Conservation (phyloP, 2,113 vertebrate species). For the Leptobrachium leishanense region DNA sequence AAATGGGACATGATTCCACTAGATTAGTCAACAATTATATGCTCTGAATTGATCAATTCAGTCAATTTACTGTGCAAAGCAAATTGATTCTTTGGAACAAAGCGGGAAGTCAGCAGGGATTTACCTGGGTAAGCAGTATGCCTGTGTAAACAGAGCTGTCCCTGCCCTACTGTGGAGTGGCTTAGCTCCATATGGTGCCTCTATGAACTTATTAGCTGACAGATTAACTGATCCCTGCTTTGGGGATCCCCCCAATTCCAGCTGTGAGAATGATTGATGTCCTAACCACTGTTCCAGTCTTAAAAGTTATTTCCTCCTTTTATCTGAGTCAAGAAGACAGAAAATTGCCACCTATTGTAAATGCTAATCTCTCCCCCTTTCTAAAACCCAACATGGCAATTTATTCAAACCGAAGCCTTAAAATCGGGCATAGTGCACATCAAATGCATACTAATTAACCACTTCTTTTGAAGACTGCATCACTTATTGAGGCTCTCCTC, state of each 20-base stretch:
- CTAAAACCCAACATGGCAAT: slow-evolving; percentile 69
- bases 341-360: slow-evolving; percentile 75
- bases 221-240: slow-evolving; percentile 89
- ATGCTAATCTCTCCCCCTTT: slow-evolving; percentile 75
- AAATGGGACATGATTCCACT: slow-evolving; percentile 87
- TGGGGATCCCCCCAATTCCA: slow-evolving; percentile 77
- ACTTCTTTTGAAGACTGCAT: slow-evolving; percentile 71
- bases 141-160: slow-evolving; percentile 88
- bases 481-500: slow-evolving; percentile 68
- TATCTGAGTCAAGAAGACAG: slow-evolving; percentile 78
- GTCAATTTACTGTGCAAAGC: slow-evolving; percentile 90
- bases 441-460: slow-evolving; percentile 74
- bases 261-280: slow-evolving; percentile 88
- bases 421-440: slow-evolving; percentile 71
- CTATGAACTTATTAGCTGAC: slow-evolving; percentile 93
- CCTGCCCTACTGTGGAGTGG: slow-evolving; percentile 76
- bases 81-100: slow-evolving; percentile 90
- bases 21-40: slow-evolving; percentile 90
- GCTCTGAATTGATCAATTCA: slow-evolving; percentile 89
- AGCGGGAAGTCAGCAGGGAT: slow-evolving; percentile 79
- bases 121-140: slow-evolving; percentile 92
- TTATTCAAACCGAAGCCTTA: slow-evolving; percentile 74
- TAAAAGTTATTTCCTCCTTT: slow-evolving; percentile 87
- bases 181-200: slow-evolving; percentile 89
- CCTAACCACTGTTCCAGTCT: slow-evolving; percentile 81